Evolutionary conservation across 92 coral and sea anemone genomes (phyloP).

Genomic region (Galaxea fascicularis): DNA sequence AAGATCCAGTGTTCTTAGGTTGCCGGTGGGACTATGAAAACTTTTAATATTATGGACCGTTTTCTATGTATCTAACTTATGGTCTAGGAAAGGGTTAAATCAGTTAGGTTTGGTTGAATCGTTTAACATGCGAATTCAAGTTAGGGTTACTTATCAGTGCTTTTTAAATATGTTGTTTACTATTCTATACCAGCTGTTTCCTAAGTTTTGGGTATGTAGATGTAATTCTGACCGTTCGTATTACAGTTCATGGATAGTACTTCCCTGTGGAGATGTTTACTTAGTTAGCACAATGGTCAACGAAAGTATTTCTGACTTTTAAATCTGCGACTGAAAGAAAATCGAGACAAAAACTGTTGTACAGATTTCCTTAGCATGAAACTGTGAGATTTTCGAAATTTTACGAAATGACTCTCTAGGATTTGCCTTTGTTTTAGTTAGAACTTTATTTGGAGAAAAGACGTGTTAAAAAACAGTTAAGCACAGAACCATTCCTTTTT

Average conservation of each 20-base stretch:
- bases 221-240: not conserved
- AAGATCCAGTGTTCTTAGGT: not conserved
- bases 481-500: not conserved
- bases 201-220: not conserved
- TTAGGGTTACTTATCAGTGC: not conserved
- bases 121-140: not conserved
- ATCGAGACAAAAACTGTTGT: not conserved
- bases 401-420: not conserved
- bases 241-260: not conserved
- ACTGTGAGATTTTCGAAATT: not conserved
- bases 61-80: no score
- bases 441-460: not conserved
- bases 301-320: no score
- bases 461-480: not conserved
- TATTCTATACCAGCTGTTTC: no score
- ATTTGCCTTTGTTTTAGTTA: no score
- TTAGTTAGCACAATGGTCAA: no score
- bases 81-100: no score
- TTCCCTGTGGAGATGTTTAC: not conserved
- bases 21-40: not conserved
- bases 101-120: no score
- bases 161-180: not conserved
- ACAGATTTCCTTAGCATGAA: not conserved
- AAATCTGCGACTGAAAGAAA: not conserved
- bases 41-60: no score